Percentiles rank a stretch among this genome's conserved stretches.
These are phyloP conservation scores for Pocillopora meandrina DNA, from an alignment of 92 coral and sea anemone genomes.

Conservation along the genomic window DNA sequence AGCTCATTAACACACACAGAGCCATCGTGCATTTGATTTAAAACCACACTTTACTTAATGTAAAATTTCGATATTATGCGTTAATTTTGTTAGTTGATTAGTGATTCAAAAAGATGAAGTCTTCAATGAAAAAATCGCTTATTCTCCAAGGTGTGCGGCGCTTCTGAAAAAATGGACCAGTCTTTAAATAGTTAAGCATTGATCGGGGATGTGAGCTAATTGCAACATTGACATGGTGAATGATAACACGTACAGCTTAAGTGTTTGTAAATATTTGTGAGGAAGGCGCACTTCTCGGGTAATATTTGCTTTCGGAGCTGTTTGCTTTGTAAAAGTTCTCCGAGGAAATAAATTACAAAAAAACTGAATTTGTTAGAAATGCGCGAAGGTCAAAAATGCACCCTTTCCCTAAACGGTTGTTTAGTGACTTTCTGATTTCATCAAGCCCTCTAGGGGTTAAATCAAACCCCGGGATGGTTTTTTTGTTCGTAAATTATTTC, in stretches of 20 bases:
- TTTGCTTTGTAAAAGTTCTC: background rate
- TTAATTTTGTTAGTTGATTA: background rate
- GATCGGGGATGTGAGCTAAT: background rate
- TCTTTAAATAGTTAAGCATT: background rate
- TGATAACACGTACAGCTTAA: background rate
- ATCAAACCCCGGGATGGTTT: no score
- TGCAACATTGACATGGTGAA: slow-evolving; percentile 7
- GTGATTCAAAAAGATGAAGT: background rate
- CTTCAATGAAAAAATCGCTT: background rate
- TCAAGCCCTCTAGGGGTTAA: background rate
- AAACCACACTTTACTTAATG: background rate
- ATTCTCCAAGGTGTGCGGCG: background rate
- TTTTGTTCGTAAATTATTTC: no score
- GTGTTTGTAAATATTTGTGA: slow-evolving; percentile 13
- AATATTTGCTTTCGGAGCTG: slow-evolving; percentile 9
- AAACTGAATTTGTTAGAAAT: background rate
- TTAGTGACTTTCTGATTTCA: background rate
- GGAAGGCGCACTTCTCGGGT: slow-evolving; percentile 7
- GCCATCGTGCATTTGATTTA: slow-evolving; percentile 1
- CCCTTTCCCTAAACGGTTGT: background rate
- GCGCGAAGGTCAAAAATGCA: background rate
- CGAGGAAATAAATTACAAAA: background rate
- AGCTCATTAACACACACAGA: slow-evolving; percentile 29
- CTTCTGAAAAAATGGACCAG: background rate
- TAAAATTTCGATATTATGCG: background rate